Evolutionary conservation across 2,888 invertebrate genomes (phyloP), one percentile per base, ranked within the genome.

Genomic region (Eudemis profundana): DNA sequence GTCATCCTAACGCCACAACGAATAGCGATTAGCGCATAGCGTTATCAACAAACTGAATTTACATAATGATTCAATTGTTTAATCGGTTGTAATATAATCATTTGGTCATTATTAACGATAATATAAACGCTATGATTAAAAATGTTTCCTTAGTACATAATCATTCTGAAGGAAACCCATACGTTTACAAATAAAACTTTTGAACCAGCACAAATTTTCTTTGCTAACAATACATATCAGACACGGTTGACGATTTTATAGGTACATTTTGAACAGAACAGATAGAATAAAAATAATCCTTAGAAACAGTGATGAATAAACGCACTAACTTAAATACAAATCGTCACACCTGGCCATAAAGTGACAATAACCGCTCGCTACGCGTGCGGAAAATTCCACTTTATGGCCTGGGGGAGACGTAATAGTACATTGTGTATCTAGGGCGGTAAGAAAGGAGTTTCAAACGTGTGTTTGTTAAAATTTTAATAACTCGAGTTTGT

Each of bases 221-320:
- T n/a, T n/a, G n/a, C n/a, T n/a, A n/a, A n/a, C 5, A 5, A 23
- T 23, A 3, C 23, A 23, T 23, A 33, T 33, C 23, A 5, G 14
- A 47, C 23, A 47, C n/a, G 23, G 47, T 47, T 27, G 23, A 12
- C 23, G 23, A 47, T 23, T 23, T 47, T 23, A 47, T 47, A 14
- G n/a, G n/a, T n/a, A n/a, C n/a, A n/a, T n/a, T n/a, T n/a, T n/a
- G n/a, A n/a, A n/a, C n/a, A n/a, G n/a, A n/a, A n/a, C n/a, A n/a
- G 23, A 27, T 14, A 4, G 47, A 23, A 47, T 27, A 47, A 27
- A 47, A 23, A 23, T 27, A 47, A 47, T 47, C 23, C n/a, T 27
- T 47, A 5, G n/a, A 8, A 10, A 14, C 8, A 21, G 44, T 7
- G 23, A n/a, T 19, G 47, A 23, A n/a, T 2, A 10, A 19, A 12